phyloP scores from a whole-genome alignment of 2,888 invertebrate genomes.

The Hartigia nigra region DNA sequence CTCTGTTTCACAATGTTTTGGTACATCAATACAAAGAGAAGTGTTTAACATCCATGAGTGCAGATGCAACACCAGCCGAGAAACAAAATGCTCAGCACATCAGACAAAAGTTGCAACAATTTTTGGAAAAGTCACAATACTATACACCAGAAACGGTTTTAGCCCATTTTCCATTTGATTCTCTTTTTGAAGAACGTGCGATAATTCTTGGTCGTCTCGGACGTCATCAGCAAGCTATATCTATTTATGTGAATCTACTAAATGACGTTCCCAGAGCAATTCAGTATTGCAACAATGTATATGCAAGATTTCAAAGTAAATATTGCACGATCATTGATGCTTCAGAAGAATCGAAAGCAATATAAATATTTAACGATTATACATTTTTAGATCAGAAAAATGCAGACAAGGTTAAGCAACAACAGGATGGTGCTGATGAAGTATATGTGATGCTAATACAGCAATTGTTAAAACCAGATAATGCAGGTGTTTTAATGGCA shows the following conservation, averaged over 20 bases:
- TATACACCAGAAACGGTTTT: slow-evolving; percentile 91
- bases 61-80: slow-evolving; percentile 62
- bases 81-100: slow-evolving; percentile 69
- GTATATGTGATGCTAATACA: slow-evolving; percentile 71
- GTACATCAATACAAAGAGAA: slow-evolving; percentile 90
- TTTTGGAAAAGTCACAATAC: slow-evolving; percentile 82
- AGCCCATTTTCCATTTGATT: slow-evolving; percentile 85
- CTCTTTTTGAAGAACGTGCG: slow-evolving; percentile 91
- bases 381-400: slow-evolving; percentile 41
- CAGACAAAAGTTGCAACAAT: slow-evolving; percentile 76
- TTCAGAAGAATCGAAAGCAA: neutral
- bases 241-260: slow-evolving; percentile 90
- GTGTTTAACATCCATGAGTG: slow-evolving; percentile 54
- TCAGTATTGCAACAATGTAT: slow-evolving; percentile 83
- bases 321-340: slow-evolving; percentile 8
- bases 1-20: slow-evolving; percentile 90
- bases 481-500: slow-evolving; percentile 45
- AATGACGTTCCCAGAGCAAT: slow-evolving; percentile 86
- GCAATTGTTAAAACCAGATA: slow-evolving; percentile 68
- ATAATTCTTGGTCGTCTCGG: slow-evolving; percentile 92
- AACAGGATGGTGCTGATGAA: slow-evolving; percentile 60
- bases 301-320: slow-evolving; percentile 64
- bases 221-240: slow-evolving; percentile 91
- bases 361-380: neutral
- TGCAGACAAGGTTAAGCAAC: slow-evolving; percentile 44